A percentile compares a stretch with the other conserved stretches of the same genome.
Evolutionary conservation across 2,888 invertebrate species (phyloP).

Genomic region (Eilema caniola): DNA sequence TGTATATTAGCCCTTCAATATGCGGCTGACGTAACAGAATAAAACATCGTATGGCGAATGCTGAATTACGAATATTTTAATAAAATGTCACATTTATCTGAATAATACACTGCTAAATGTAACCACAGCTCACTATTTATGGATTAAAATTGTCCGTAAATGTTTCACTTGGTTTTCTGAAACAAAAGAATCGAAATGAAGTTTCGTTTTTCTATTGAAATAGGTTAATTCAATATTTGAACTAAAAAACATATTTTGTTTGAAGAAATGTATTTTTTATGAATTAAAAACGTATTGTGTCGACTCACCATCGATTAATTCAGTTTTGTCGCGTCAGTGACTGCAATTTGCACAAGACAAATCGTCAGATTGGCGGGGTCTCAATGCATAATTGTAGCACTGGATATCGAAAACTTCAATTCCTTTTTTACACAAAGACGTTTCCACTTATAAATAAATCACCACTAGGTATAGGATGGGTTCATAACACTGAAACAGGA

Average conservation of each 20-base stretch:
- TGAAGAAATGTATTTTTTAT: conserved; percentile 50
- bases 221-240: conserved; percentile 77
- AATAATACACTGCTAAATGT: conserved; percentile 56
- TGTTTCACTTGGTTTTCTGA: conserved; percentile 63
- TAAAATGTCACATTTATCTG: conserved; percentile 43
- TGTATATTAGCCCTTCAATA: conserved; percentile 41
- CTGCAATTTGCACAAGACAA: conserved; percentile 65
- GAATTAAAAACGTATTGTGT: conserved; percentile 62
- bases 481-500: conserved; percentile 61
- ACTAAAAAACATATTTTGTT: conserved; percentile 52
- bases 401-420: conserved; percentile 77
- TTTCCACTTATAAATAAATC: conserved; percentile 44
- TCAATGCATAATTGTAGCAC: conserved; percentile 57
- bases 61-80: conserved; percentile 48
- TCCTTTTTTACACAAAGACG: conserved; percentile 70
- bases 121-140: conserved; percentile 52
- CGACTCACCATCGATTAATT: conserved; percentile 60
- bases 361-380: conserved; percentile 62
- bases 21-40: conserved; percentile 61
- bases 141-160: conserved; percentile 54
- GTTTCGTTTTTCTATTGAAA: conserved; percentile 71
- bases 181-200: conserved; percentile 85
- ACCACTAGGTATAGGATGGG: conserved; percentile 53
- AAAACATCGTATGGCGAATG: conserved; percentile 56
- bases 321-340: conserved; percentile 57